Conservation (phyloP, 2,113 vertebrate species). For the Megaceryle maxima region DNA sequence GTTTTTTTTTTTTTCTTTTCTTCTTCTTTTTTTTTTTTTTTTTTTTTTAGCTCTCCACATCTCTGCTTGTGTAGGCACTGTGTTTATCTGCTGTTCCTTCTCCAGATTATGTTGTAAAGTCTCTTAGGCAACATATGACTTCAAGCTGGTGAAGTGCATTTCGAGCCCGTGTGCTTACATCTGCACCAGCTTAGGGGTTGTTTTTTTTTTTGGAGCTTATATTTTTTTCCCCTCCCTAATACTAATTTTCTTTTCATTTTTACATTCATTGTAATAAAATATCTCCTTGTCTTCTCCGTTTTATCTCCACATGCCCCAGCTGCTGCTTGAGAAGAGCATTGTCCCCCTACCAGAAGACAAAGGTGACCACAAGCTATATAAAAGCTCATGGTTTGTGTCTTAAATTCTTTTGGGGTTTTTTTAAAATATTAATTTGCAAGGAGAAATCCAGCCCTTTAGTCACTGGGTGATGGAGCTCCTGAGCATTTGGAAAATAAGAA, state of each 20-base stretch:
- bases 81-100: background rate
- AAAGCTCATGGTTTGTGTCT: background rate
- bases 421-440: background rate
- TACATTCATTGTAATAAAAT: background rate
- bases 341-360: background rate
- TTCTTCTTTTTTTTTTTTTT: no score
- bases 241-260: background rate
- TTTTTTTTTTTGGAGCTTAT: no score
- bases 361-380: background rate
- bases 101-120: background rate
- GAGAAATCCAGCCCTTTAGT: background rate
- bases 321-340: background rate
- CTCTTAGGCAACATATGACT: conserved; percentile 2
- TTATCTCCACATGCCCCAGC: background rate
- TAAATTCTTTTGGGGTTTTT: no score
- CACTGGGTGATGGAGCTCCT: background rate
- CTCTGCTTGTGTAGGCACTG: background rate
- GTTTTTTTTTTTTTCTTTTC: background rate
- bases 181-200: no score
- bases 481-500: background rate
- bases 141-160: background rate
- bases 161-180: background rate
- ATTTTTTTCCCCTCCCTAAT: background rate
- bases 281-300: background rate
- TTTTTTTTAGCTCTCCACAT: background rate